These are phyloP conservation scores for Pseudopleuronectes americanus DNA, from an alignment of 2,797 vertebrate genomes.

Conservation along the genomic window DNA sequence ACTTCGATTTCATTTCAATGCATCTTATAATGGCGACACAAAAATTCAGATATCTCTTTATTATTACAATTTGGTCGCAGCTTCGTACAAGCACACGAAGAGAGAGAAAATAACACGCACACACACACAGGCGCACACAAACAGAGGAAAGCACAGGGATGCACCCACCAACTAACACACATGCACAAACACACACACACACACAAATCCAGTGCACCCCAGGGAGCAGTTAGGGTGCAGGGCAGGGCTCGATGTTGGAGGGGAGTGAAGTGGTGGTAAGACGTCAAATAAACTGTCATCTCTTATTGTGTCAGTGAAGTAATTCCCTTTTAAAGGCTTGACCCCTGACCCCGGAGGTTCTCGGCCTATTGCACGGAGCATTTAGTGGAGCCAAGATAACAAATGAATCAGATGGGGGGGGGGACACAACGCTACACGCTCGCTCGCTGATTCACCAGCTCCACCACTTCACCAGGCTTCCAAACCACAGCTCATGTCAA, in stretches of 20 bases:
- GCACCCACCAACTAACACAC: conserved; percentile 5
- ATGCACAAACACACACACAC: conserved; percentile 10
- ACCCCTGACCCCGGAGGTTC: conserved; percentile 73
- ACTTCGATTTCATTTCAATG: neutral
- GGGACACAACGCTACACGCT: neutral
- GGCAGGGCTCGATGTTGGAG: conserved; percentile 73
- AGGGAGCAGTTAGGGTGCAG: conserved; percentile 79
- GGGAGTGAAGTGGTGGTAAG: conserved; percentile 74
- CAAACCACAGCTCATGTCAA: neutral
- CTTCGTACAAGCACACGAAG: conserved; percentile 5
- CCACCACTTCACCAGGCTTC: conserved; percentile 46
- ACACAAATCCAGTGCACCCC: conserved; percentile 55
- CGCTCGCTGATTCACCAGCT: conserved; percentile 16
- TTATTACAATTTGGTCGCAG: conserved; percentile 3
- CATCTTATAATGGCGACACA: neutral
- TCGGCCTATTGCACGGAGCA: conserved; percentile 71
- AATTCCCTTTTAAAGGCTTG: conserved; percentile 85
- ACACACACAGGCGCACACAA: neutral
- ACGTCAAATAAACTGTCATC: conserved; percentile 86
- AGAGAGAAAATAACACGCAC: conserved; percentile 3
- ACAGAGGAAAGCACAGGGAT: neutral
- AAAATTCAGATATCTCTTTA: neutral
- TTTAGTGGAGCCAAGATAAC: conserved; percentile 66
- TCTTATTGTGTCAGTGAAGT: conserved; percentile 88
- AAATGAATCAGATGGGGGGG: conserved; percentile 60